Percentiles rank a stretch among this genome's conserved stretches.
phyloP scores from a whole-genome alignment of 2,888 invertebrate genomes.

The Acleris sparsana region DNA sequence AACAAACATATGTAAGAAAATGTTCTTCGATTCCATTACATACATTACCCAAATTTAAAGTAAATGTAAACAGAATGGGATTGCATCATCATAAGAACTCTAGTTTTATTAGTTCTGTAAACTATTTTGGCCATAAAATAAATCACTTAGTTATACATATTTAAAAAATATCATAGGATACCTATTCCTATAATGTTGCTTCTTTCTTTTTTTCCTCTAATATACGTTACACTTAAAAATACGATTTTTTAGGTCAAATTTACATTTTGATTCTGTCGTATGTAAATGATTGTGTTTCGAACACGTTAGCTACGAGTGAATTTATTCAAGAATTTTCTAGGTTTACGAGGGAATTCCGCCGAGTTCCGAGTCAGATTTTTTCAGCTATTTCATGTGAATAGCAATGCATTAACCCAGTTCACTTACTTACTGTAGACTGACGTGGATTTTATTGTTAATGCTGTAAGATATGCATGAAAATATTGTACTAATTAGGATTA shows the following conservation, averaged over 20 bases:
- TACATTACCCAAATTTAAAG: too few species aligned
- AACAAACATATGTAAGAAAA: too few species aligned
- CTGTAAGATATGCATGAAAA: conserved; percentile 5
- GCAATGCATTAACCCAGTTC: conserved; percentile 61
- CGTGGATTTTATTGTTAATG: conserved; percentile 11
- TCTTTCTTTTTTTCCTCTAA: too few species aligned
- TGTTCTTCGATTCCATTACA: too few species aligned
- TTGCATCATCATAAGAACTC: too few species aligned
- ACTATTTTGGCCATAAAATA: too few species aligned
- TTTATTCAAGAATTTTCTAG: conserved; percentile 58
- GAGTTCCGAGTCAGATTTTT: conserved; percentile 47
- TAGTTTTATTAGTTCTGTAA: too few species aligned
- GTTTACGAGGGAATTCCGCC: conserved; percentile 53
- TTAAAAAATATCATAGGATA: too few species aligned
- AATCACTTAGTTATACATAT: too few species aligned
- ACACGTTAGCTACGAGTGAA: conserved; percentile 32
- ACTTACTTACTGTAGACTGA: conserved; percentile 35
- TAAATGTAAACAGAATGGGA: too few species aligned
- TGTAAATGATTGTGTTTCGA: conserved; percentile 17
- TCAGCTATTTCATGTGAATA: conserved; percentile 54
- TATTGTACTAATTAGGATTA: conserved; percentile 2
- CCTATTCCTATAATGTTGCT: too few species aligned
- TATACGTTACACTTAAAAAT: too few species aligned
- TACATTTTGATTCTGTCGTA: conserved; percentile 9
- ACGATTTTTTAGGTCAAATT: background rate